Conservation (phyloP, 2,888 invertebrate species). For the Tribolium freemani region DNA sequence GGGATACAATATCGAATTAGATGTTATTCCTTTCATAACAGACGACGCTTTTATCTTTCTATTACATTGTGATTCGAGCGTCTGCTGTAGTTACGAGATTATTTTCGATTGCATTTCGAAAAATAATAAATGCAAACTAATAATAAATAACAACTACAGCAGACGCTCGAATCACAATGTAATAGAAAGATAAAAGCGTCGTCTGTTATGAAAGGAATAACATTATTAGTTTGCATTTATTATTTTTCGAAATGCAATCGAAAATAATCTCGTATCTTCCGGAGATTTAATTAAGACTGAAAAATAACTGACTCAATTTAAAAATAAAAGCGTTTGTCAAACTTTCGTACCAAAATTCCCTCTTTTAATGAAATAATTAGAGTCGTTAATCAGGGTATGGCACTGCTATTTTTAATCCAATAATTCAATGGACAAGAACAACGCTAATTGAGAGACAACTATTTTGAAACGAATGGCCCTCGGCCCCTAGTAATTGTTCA, state of each 20-base stretch:
- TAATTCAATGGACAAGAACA: constrained; percentile 40
- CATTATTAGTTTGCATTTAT: neutral
- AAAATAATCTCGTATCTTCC: too few species aligned
- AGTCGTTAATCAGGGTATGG: constrained; percentile 15
- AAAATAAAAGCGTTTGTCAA: too few species aligned
- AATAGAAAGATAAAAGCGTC: constrained; percentile 12
- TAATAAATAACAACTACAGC: neutral
- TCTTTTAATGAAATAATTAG: constrained; percentile 17
- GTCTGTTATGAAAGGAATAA: constrained; percentile 15
- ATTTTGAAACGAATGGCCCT: constrained; percentile 39
- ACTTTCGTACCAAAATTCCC: too few species aligned
- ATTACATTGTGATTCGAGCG: neutral
- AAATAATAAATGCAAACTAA: neutral
- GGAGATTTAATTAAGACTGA: too few species aligned
- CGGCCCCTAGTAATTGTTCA: constrained; percentile 52
- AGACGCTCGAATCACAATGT: neutral
- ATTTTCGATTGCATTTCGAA: neutral
- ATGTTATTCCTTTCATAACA: constrained; percentile 13
- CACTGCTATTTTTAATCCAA: constrained; percentile 30
- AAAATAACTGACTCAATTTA: too few species aligned
- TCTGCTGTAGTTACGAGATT: neutral
- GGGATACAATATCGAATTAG: constrained; percentile 42
- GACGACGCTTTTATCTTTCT: constrained; percentile 5
- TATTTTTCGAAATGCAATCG: too few species aligned
- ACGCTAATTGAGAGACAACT: constrained; percentile 49